These are phyloP conservation scores for Megaustenia siamemsis DNA, from an alignment of 2,888 invertebrate genomes.

Conservation along the genomic window DNA sequence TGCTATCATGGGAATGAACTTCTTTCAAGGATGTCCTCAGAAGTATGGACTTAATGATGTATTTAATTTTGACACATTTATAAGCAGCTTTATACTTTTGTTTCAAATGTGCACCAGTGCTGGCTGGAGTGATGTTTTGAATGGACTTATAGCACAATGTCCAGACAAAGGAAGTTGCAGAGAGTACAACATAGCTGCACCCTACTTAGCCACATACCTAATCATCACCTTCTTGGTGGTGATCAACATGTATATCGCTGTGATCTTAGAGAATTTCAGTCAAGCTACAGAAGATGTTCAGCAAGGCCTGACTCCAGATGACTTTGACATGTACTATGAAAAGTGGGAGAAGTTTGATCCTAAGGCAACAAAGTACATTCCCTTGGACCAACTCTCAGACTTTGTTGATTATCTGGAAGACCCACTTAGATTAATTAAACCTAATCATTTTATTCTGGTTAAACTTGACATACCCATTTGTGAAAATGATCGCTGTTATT, in stretches of 20 bases:
- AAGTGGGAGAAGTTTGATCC: conserved; percentile 99
- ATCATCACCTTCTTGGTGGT: conserved; percentile 99
- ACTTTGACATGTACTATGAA: conserved; percentile 99
- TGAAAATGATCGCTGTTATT: conserved; percentile 96
- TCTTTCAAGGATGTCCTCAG: conserved; percentile 98
- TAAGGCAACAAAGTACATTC: conserved; percentile 97
- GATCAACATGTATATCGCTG: conserved; percentile 99
- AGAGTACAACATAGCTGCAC: conserved; percentile 94
- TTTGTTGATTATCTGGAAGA: conserved; percentile 97
- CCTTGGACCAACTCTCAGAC: conserved; percentile 94
- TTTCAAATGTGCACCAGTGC: conserved; percentile 87
- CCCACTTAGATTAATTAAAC: conserved; percentile 96
- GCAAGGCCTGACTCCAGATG: conserved; percentile 92
- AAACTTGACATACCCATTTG: conserved; percentile 99
- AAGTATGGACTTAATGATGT: conserved; percentile 95
- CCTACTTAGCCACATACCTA: conserved; percentile 95
- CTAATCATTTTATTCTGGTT: conserved; percentile 98
- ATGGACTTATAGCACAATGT: conserved; percentile 86
- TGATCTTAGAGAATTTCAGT: conserved; percentile 99
- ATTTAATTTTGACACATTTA: conserved; percentile 99
- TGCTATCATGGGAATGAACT: conserved; percentile 99
- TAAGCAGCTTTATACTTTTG: conserved; percentile 97
- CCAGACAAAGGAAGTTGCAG: conserved; percentile 86
- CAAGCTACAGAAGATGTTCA: conserved; percentile 97
- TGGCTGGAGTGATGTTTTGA: conserved; percentile 97